Conservation (phyloP, 2,113 vertebrate genomes). For the Benthochromis sp. region DNA sequence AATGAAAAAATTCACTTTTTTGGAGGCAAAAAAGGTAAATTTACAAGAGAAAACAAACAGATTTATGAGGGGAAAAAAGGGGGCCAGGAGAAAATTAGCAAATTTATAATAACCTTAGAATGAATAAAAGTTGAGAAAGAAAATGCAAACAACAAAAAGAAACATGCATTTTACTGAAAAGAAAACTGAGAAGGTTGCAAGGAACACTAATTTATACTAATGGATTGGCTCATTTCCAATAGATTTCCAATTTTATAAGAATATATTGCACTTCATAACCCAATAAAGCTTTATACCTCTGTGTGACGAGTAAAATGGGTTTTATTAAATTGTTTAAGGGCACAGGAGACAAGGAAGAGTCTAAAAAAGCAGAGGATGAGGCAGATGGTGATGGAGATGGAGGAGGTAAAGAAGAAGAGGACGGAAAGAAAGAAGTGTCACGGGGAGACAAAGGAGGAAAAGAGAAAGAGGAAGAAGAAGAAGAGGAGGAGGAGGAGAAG, state of each 20-base stretch:
- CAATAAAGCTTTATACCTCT: background rate
- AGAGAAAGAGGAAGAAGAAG: background rate
- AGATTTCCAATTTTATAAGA: background rate
- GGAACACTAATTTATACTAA: background rate
- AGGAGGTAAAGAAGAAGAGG: background rate
- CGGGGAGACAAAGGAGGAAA: background rate
- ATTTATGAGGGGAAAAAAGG: background rate
- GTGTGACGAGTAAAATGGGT: background rate
- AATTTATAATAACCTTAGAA: background rate
- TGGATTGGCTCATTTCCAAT: background rate
- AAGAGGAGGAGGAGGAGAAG: background rate
- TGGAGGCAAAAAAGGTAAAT: background rate
- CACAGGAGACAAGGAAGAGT: background rate
- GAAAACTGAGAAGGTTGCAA: background rate
- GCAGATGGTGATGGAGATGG: background rate
- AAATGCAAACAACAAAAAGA: background rate
- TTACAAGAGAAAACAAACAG: background rate
- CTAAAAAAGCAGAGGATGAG: slow-evolving; percentile 20
- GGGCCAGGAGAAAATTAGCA: background rate
- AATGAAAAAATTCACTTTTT: background rate
- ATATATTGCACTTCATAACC: background rate
- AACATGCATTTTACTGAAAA: background rate
- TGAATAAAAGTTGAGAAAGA: background rate
- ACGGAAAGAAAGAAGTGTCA: background rate
- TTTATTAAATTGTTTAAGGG: slow-evolving; percentile 8